A percentile compares a stretch with the other conserved stretches of the same genome.
phyloP scores from a whole-genome alignment of 2,113 vertebrate species.

The Polyodon spathula region DNA sequence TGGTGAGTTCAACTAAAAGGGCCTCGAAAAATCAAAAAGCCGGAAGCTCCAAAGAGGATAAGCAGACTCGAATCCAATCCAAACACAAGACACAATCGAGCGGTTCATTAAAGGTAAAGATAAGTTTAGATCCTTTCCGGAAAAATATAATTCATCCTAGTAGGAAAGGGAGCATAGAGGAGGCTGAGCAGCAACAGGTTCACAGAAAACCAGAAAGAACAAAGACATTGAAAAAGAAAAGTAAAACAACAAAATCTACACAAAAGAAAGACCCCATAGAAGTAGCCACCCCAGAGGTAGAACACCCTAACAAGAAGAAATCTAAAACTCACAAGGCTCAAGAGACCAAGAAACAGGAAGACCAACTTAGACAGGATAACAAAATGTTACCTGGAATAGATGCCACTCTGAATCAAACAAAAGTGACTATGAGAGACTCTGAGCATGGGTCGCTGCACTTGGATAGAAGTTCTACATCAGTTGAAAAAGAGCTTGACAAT shows the following conservation, averaged over 20 bases:
- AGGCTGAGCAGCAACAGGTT: constrained; percentile 19
- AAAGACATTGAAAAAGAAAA: constrained; percentile 24
- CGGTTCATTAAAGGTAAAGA: constrained; percentile 53
- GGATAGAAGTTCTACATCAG: neutral
- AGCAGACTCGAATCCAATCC: neutral
- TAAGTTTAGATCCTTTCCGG: constrained; percentile 59
- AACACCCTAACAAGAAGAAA: neutral
- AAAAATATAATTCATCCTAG: constrained; percentile 59
- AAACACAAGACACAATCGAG: constrained; percentile 37
- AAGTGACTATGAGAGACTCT: too few species aligned
- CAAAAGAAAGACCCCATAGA: neutral
- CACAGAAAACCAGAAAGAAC: constrained; percentile 25
- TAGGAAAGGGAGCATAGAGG: constrained; percentile 19
- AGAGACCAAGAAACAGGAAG: neutral
- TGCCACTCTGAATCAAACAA: too few species aligned
- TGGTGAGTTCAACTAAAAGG: neutral
- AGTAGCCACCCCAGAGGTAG: neutral
- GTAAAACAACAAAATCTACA: neutral
- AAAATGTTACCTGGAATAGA: too few species aligned
- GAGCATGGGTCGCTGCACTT: too few species aligned
- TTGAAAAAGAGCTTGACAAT: neutral
- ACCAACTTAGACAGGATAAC: too few species aligned
- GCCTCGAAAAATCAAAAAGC: constrained; percentile 1
- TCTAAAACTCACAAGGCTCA: neutral
- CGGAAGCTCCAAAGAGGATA: too few species aligned